A percentile compares a stretch with the other conserved stretches of the same genome.
phyloP scores from a whole-genome alignment of 2,888 invertebrate species.

The Apantesis nais region DNA sequence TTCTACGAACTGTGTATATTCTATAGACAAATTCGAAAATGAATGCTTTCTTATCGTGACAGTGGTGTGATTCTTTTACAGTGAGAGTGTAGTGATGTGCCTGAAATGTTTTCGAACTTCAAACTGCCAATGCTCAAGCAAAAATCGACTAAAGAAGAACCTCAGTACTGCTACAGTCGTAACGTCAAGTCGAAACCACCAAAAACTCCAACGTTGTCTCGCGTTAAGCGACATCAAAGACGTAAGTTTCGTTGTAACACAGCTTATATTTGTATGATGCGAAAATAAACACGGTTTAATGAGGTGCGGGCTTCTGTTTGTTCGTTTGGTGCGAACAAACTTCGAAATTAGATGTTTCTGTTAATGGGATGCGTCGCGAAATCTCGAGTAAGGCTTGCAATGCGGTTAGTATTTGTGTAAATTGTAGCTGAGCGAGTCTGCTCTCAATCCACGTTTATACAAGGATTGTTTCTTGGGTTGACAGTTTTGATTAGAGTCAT shows the following conservation, averaged over 20 bases:
- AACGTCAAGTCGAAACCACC: slow-evolving; percentile 84
- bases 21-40: slow-evolving; percentile 41
- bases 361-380: slow-evolving; percentile 60
- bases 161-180: slow-evolving; percentile 76
- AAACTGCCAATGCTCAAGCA: slow-evolving; percentile 82
- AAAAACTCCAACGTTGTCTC: slow-evolving; percentile 83
- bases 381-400: slow-evolving; percentile 44
- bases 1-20: slow-evolving; percentile 49
- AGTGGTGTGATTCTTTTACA: slow-evolving; percentile 42
- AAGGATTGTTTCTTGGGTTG: slow-evolving; percentile 46
- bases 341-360: slow-evolving; percentile 66
- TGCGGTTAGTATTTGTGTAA: slow-evolving; percentile 40
- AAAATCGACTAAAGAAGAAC: slow-evolving; percentile 77
- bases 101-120: slow-evolving; percentile 85
- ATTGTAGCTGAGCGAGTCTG: slow-evolving; percentile 37
- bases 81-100: slow-evolving; percentile 49
- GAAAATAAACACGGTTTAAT: slow-evolving; percentile 74
- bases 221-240: slow-evolving; percentile 81
- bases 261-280: slow-evolving; percentile 56
- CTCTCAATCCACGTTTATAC: slow-evolving; percentile 34
- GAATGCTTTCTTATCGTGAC: slow-evolving; percentile 43
- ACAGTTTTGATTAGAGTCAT: slow-evolving; percentile 48
- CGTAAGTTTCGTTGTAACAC: slow-evolving; percentile 67
- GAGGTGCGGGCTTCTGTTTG: slow-evolving; percentile 66
- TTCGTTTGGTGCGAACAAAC: slow-evolving; percentile 54